Conservation (phyloP, 2,888 invertebrate genomes). For the Cephus rjabovi region DNA sequence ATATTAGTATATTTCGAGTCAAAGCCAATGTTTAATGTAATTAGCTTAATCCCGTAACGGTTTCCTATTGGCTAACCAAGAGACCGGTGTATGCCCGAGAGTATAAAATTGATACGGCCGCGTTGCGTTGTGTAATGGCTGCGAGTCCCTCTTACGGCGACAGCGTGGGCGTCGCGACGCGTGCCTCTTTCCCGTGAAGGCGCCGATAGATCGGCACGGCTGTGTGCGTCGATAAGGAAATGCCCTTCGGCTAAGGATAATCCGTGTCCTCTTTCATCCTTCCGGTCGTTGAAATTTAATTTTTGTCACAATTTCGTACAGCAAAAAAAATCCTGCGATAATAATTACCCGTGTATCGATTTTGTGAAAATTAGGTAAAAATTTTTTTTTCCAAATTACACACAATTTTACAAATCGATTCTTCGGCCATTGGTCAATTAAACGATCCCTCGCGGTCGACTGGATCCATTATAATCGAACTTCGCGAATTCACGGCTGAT, state of each 20-base stretch:
- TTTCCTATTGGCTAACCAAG: neutral
- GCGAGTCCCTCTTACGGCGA: conserved; percentile 7
- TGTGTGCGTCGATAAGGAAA: neutral
- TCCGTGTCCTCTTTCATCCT: neutral
- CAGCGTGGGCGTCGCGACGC: conserved; percentile 18
- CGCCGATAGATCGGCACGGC: neutral
- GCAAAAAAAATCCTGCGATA: neutral
- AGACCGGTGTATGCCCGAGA: neutral
- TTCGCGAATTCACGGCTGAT: neutral
- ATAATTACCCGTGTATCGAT: neutral
- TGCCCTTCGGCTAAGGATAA: neutral
- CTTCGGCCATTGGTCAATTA: neutral
- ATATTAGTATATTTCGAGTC: neutral
- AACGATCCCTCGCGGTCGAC: neutral
- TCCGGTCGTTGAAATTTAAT: neutral
- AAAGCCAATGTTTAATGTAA: neutral
- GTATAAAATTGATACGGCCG: neutral
- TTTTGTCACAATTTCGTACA: neutral
- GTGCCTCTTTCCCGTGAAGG: conserved; percentile 9
- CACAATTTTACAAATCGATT: neutral
- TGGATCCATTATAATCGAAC: neutral
- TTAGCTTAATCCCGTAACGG: neutral
- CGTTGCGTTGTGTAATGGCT: conserved; percentile 12
- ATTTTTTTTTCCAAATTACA: too few species aligned
- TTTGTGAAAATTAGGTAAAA: neutral